Base-by-base conservation (phyloP, 2,113 vertebrate genomes). In the Meleagris gallopavo region DNA sequence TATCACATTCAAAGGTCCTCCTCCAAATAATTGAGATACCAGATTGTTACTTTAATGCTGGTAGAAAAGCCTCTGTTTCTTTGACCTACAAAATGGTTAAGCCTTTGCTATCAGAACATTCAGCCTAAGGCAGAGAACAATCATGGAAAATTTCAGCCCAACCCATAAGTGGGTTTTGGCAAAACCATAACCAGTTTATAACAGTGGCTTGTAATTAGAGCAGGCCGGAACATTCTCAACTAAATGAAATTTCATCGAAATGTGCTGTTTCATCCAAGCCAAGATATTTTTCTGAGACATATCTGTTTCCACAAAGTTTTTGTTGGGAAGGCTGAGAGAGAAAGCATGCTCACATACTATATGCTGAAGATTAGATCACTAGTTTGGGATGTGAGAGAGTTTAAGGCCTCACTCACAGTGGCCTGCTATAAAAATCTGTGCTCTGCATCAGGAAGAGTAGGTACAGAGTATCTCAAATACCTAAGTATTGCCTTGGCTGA, bases 181-280 rank as follows among this genome's bases (percentile, higher is more conserved):
- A 94, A 93, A 88, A 76, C 46, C 2, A 0, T 77, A 86, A 67
- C 50, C 79, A 86, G 60, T 5, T 74, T 66, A 62, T 77, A 92
- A 60, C n/a, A 93, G 45, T 67, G 83, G 38, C 41, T 90, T 91
- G 83, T 93, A 94, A 94, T 96, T 90, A 96, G 60, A 96, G 88
- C 0, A 9, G 73, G 61, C 77, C 11, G 0, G 79, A 94, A 93
- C 88, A 83, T 83, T 93, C 75, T 86, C 80, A 86, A 46, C 76
- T 71, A 88, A 94, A 96, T 75, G 88, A 96, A 94, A 94, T 93
- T 91, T 95, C 85, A 88, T 67, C 25, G 29, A 96, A 93, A 92
- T 81, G 21, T 0, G 2, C 38, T 71, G 76, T 60, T 92, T 78
- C 76, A 52, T 74, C 83, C 65, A 81, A 94, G 86, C 76, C 94